These are phyloP conservation scores for Neuroterus valhalla DNA, from an alignment of 1,140 invertebrate genomes.

Conservation along the genomic window DNA sequence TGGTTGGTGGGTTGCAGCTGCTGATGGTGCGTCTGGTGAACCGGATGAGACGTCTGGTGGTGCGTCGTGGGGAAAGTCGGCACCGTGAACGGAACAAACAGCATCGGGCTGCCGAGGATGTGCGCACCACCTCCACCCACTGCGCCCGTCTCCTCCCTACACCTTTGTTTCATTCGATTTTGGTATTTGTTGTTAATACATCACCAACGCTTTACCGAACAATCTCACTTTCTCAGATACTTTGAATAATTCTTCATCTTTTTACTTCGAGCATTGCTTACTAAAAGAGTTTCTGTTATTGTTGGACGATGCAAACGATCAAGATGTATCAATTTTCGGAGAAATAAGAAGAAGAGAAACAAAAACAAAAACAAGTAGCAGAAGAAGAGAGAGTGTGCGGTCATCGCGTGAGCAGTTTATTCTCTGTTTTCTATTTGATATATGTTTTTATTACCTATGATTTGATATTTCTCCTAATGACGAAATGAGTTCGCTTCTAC, in stretches of 20 bases:
- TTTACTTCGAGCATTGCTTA: constrained; percentile 10
- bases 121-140: constrained; percentile 75
- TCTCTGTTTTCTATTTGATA: neutral
- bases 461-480: neutral
- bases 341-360: constrained; percentile 35
- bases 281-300: neutral
- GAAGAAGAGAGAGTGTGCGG: constrained; percentile 50
- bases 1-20: constrained; percentile 61
- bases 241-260: constrained; percentile 45
- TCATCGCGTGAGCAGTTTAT: constrained; percentile 42
- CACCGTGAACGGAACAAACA: constrained; percentile 76
- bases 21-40: constrained; percentile 72
- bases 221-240: constrained; percentile 56
- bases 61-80: constrained; percentile 72
- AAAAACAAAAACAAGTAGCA: constrained; percentile 44
- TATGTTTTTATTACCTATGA: neutral
- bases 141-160: constrained; percentile 75
- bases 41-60: constrained; percentile 70
- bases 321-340: constrained; percentile 8
- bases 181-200: constrained; percentile 40
- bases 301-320: neutral
- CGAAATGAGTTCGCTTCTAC: neutral
- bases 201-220: constrained; percentile 52
- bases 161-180: constrained; percentile 67
- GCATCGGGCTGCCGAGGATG: constrained; percentile 75